These are phyloP conservation scores for Dendroctonus valens DNA, from an alignment of 1,140 invertebrate species.

Conservation along the genomic window DNA sequence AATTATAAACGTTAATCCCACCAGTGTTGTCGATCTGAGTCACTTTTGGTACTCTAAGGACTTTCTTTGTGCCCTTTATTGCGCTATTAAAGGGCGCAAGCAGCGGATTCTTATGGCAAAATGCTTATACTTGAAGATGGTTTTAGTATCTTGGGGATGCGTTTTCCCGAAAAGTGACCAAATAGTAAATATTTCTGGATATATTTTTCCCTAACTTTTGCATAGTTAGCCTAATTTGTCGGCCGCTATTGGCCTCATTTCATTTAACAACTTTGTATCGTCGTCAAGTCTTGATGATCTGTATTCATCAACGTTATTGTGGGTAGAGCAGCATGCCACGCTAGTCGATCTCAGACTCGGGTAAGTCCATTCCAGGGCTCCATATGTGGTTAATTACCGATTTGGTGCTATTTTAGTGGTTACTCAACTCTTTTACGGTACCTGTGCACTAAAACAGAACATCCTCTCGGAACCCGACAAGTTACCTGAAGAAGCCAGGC, in stretches of 20 bases:
- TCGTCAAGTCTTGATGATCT: constrained; percentile 89
- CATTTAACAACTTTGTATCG: constrained; percentile 89
- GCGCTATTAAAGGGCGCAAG: too few species aligned
- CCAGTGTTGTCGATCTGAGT: too few species aligned
- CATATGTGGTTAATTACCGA: background rate
- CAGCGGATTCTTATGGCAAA: too few species aligned
- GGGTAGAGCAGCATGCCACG: constrained; percentile 96
- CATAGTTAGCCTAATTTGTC: constrained; percentile 84
- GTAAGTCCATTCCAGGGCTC: constrained; percentile 56
- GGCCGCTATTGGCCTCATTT: constrained; percentile 81
- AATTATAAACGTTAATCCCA: too few species aligned
- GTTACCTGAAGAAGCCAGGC: constrained; percentile 81
- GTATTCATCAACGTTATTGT: constrained; percentile 84
- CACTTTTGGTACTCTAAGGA: too few species aligned
- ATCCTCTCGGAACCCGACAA: constrained; percentile 85
- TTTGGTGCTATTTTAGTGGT: constrained; percentile 64
- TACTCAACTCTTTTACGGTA: constrained; percentile 85
- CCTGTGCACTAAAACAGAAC: constrained; percentile 88
- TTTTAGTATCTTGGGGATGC: too few species aligned
- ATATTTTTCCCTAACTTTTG: constrained; percentile 5
- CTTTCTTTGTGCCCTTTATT: too few species aligned
- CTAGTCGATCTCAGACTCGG: constrained; percentile 87
- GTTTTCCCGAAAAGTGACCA: too few species aligned
- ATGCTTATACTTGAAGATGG: too few species aligned
- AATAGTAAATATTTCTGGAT: too few species aligned